phyloP scores from a whole-genome alignment of 2,797 vertebrate genomes.

The Halcyon smyrnensis region DNA sequence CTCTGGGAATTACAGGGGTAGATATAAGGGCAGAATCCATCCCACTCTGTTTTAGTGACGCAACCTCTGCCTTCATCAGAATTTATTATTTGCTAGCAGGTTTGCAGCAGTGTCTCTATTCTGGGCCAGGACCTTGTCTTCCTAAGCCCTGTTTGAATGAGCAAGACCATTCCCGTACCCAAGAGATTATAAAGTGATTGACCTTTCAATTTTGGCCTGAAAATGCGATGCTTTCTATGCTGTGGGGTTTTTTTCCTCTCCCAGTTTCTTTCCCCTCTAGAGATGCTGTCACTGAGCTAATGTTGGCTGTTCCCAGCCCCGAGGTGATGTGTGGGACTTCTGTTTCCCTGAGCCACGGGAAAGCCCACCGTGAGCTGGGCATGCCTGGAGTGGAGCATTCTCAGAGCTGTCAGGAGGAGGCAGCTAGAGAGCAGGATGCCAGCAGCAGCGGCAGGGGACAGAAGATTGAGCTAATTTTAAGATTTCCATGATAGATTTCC shows the following conservation, averaged over 20 bases:
- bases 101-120: background rate
- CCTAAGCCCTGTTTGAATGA: background rate
- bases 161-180: background rate
- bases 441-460: rapidly evolving
- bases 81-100: background rate
- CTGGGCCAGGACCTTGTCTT: background rate
- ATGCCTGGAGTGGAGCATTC: background rate
- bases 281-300: background rate
- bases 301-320: background rate
- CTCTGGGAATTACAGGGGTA: background rate
- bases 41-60: background rate
- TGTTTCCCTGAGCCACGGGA: rapidly evolving
- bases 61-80: background rate
- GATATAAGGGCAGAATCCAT: background rate
- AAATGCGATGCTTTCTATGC: background rate
- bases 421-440: background rate
- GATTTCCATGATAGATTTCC: background rate
- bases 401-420: background rate
- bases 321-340: background rate
- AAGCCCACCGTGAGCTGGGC: background rate
- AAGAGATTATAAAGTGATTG: background rate
- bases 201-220: constrained; percentile 14
- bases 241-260: rapidly evolving
- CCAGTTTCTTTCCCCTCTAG: background rate
- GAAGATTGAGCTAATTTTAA: background rate